Evolutionary conservation across 2,888 invertebrate species (phyloP), one percentile per base, ranked within the genome.

Genomic region (Brenthis daphne): DNA sequence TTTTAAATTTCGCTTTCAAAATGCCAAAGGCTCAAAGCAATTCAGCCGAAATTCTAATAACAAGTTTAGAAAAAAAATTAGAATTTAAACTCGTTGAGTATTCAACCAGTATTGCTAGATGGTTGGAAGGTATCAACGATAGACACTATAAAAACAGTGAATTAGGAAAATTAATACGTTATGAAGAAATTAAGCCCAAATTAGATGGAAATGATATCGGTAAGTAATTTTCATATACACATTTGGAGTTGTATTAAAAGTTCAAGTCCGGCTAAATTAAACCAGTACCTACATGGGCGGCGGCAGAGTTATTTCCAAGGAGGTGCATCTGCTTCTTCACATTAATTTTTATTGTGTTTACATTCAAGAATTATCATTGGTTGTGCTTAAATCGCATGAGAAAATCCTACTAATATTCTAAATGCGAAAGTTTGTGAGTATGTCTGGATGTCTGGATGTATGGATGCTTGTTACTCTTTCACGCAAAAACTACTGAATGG

Each of bases 81-180:
- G 80, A 84, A 67, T 69, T 73, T 48, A 85, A 80, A 74, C 73
- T 89, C 0, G 74, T 77, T 54, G 83, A 85, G 64, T 82, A 74
- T 67, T 73, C 79, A 0, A 74, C 74, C 58, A 76, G 67, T 72
- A 67, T 84, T 0, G 77, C 84, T 0, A 75, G 75, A 60, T 81
- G 77, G 77, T 71, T 92, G 29, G 86, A 87, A 57, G 74, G 78
- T 37, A 83, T 87, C n/a, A 90, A 91, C 71, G 89, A 91, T 77
- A 74, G 74, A 20, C 79, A 85, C 77, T 75, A 89, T 43, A 85
- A 86, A 0, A 76, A 74, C 0, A 87, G 85, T 79, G 83, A 81
- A 1, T 69, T 88, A 16, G 91, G 89, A 0, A 82, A 76, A 51
- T 72, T 85, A 57, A 29, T 91, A 12, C 79, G 82, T 47, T 91